These are phyloP conservation scores for Drosophila picticornis DNA, from an alignment of 2,888 invertebrate species.

Conservation along the genomic window DNA sequence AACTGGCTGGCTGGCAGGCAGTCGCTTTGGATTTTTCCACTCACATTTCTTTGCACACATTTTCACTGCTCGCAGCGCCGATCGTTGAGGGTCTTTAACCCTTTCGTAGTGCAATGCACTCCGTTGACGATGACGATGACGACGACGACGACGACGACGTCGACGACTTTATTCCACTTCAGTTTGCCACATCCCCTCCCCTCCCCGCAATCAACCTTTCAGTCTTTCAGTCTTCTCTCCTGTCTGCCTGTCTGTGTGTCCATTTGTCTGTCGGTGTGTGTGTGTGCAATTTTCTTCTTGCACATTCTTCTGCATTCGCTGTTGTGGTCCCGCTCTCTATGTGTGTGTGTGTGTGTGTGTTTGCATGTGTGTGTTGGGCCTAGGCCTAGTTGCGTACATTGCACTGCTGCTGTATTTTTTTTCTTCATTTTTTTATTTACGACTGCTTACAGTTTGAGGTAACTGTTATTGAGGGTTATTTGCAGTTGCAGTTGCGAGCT, in stretches of 20 bases:
- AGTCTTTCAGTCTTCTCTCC: constrained; percentile 5
- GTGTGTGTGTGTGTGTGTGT: constrained; percentile 24
- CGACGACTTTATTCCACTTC: constrained; percentile 50
- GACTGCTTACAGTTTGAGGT: constrained; percentile 77
- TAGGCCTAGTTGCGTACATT: constrained; percentile 60
- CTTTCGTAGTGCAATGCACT: constrained; percentile 82
- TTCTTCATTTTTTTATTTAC: constrained; percentile 33
- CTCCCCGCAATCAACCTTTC: constrained; percentile 35
- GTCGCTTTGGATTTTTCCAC: constrained; percentile 72
- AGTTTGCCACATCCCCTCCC: constrained; percentile 17
- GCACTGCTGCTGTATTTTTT: constrained; percentile 35
- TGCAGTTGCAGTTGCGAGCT: constrained; percentile 52
- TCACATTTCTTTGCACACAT: constrained; percentile 71
- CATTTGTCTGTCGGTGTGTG: constrained; percentile 6
- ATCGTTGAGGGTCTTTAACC: constrained; percentile 83
- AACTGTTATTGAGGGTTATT: constrained; percentile 81
- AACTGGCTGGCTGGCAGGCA: constrained; percentile 28
- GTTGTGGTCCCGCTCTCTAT: constrained; percentile 14
- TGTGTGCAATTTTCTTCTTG: constrained; percentile 72
- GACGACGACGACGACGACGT: constrained; percentile 38
- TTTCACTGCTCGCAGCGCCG: constrained; percentile 37
- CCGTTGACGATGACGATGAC: constrained; percentile 49
- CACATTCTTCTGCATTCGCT: constrained; percentile 63
- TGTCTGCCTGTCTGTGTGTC: constrained; percentile 13
- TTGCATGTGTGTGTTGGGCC: constrained; percentile 34